Conservation (phyloP, 2,888 invertebrate genomes). For the Dryobotodes eremita region DNA sequence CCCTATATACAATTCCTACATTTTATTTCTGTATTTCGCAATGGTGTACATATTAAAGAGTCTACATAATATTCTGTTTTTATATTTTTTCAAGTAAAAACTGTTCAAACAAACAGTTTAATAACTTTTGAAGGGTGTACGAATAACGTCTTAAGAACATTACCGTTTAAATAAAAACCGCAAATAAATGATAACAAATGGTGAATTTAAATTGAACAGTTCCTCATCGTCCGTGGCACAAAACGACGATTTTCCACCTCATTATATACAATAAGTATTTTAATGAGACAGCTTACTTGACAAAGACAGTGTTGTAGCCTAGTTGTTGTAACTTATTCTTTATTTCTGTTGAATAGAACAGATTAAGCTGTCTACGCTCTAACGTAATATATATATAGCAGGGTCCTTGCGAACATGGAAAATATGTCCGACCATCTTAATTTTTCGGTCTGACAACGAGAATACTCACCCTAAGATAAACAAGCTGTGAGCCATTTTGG, state of each 20-base stretch:
- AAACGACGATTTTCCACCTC: slow-evolving; percentile 24
- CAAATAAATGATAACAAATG: slow-evolving; percentile 29
- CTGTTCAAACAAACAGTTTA: background rate
- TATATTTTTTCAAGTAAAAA: background rate
- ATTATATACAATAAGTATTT: slow-evolving; percentile 9
- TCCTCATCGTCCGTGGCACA: background rate
- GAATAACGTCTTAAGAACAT: slow-evolving; percentile 30
- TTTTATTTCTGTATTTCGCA: too few species aligned
- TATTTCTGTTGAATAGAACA: background rate
- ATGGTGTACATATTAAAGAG: too few species aligned
- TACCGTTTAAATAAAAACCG: slow-evolving; percentile 32
- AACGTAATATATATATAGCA: background rate
- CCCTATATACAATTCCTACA: too few species aligned
- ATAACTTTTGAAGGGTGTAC: slow-evolving; percentile 13
- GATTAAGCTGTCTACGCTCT: background rate
- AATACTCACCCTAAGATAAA: too few species aligned
- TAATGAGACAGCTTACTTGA: slow-evolving; percentile 5
- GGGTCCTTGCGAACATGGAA: background rate
- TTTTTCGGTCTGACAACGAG: background rate
- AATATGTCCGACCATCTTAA: background rate
- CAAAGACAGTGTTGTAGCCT: background rate
- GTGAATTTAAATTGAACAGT: slow-evolving; percentile 20
- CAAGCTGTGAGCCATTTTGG: background rate
- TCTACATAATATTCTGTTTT: too few species aligned
- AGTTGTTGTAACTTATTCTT: background rate